Evolutionary conservation across 2,113 vertebrate species (phyloP), one percentile per base, ranked within the genome.

Genomic region (Miniopterus natalensis): DNA sequence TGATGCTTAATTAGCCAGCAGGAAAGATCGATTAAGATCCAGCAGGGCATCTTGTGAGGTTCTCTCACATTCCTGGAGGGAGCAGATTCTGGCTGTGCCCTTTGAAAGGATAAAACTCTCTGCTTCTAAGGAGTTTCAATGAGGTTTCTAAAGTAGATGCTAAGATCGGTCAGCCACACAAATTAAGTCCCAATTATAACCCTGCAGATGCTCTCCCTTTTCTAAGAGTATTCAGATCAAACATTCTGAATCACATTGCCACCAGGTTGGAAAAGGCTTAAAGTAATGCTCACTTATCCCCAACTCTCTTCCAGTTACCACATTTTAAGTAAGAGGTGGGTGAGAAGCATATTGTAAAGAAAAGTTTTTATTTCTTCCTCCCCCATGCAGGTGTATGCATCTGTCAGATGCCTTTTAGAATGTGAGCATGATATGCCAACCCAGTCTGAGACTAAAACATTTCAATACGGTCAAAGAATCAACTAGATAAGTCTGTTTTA

Each of bases 1-100:
- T 96, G 97, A 98, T 98, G 98, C 97, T 98, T 98, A 98, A 98
- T 98, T 98, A 98, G 97, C 97, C 97, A 98, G 98, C 98, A 97
- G 98, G 98, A 98, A 98, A 98, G 97, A 98, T 98, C 96, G 92
- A 98, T 98, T 98, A 98, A 98, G 96, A 97, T 98, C 96, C 98
- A 98, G 97, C 97, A 96, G 96, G 97, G 88, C 94, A 98, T 97
- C 98, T 95, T 93, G 88, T 93, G 96, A 98, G 93, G 97, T 98
- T 98, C 98, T 97, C 96, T 97, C 97, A 94, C 93, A 90, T 96
- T 97, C 94, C 98, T 97, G 83, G 96, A 95, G 94, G 97, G 97
- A 98, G 97, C 85, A 96, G 91, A 92, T 80, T 95, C 98, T 91
- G 95, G 94, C 98, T 91, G 95, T 98, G 98, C 95, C 98, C 97